Evolutionary conservation across 2,888 invertebrate genomes (phyloP).

Genomic region (Prosopocoilus inquinatus): DNA sequence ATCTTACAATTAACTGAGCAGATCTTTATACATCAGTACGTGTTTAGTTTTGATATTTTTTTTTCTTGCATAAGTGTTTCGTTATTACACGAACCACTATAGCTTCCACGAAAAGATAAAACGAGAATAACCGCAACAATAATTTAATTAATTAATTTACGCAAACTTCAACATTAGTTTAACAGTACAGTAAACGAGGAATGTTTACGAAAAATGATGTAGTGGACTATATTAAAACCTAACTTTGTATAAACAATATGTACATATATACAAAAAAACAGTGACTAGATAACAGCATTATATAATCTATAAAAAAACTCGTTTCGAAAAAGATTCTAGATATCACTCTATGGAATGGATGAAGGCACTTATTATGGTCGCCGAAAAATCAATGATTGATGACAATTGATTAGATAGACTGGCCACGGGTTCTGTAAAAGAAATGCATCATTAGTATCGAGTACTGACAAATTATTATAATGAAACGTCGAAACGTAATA

Average conservation of each 20-base stretch:
- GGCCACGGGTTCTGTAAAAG: slow-evolving; percentile 34
- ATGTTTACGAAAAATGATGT: slow-evolving; percentile 8
- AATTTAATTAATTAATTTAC: not conserved
- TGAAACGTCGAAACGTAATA: not conserved
- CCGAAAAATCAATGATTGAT: slow-evolving; percentile 21
- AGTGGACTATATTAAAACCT: too few relatives aligned
- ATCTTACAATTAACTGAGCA: slow-evolving; percentile 10
- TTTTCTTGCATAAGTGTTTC: too few relatives aligned
- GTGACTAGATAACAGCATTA: slow-evolving; percentile 23
- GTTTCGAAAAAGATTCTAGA: slow-evolving; percentile 34
- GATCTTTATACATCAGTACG: slow-evolving; percentile 13
- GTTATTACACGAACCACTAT: too few relatives aligned
- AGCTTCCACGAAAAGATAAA: too few relatives aligned
- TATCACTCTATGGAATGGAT: slow-evolving; percentile 44
- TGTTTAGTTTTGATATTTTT: not conserved
- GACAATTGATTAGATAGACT: slow-evolving; percentile 27
- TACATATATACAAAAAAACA: slow-evolving; percentile 15
- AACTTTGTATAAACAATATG: not conserved
- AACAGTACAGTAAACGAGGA: not conserved
- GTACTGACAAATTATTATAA: slow-evolving; percentile 7
- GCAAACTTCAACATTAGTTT: not conserved
- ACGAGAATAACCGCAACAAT: not conserved
- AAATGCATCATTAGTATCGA: slow-evolving; percentile 12
- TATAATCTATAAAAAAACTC: slow-evolving; percentile 42
- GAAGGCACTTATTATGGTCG: slow-evolving; percentile 43